phyloP scores from a whole-genome alignment of 2,797 vertebrate genomes.

The Sorex maritimensis region DNA sequence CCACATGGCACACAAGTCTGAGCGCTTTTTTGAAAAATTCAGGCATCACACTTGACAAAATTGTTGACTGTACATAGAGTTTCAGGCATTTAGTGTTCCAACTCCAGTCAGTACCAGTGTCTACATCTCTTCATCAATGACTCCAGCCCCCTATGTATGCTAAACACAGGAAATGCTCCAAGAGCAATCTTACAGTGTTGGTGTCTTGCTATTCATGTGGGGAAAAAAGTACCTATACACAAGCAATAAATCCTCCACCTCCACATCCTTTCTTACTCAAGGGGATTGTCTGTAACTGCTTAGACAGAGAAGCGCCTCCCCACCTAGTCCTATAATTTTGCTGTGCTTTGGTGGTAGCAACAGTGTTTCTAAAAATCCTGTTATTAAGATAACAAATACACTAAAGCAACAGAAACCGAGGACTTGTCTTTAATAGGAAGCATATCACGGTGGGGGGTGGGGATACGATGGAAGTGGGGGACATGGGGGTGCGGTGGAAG shows the following conservation, averaged over 20 bases:
- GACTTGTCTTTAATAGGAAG: no score
- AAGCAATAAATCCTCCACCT: not conserved
- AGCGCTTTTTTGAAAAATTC: not conserved
- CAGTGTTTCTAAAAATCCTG: conserved; percentile 1
- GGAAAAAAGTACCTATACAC: not conserved
- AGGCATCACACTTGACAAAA: no score
- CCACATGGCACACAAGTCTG: not conserved
- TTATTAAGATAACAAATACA: no score
- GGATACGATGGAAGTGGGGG: no score
- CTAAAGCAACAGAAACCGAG: no score
- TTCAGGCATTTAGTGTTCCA: no score
- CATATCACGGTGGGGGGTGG: no score
- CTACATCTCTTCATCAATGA: not conserved
- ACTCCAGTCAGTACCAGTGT: no score
- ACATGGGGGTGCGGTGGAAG: no score
- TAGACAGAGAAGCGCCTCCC: not conserved
- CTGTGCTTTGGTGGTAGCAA: not conserved
- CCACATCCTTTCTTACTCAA: not conserved
- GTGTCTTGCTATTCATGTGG: not conserved
- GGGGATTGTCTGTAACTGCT: not conserved
- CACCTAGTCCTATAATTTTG: not conserved
- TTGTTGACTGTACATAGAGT: no score
- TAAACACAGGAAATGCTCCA: conserved; percentile 25
- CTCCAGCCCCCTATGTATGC: not conserved
- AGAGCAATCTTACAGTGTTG: not conserved